phyloP scores from a whole-genome alignment of 1,140 invertebrate genomes.

The Drosophila ercepeae region DNA sequence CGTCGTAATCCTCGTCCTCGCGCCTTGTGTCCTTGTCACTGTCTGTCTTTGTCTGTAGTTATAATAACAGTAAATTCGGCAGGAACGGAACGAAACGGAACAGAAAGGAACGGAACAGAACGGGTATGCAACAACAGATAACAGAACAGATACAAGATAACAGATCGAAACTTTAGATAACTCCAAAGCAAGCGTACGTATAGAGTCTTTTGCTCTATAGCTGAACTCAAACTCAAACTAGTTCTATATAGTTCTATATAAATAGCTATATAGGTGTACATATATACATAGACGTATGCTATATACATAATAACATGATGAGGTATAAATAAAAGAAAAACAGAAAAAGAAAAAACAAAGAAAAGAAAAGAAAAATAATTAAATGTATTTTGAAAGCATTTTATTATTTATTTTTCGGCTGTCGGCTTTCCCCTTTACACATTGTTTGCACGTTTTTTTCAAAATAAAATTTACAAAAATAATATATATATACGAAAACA shows the following conservation, averaged over 20 bases:
- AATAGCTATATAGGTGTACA: slow-evolving; percentile 49
- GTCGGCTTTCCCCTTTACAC: slow-evolving; percentile 93
- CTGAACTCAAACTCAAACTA: slow-evolving; percentile 35
- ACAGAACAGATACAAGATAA: neutral
- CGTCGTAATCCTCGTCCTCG: neutral
- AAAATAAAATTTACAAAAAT: slow-evolving; percentile 58
- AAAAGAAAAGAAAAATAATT: slow-evolving; percentile 59
- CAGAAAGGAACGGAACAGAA: slow-evolving; percentile 11
- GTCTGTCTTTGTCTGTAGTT: slow-evolving; percentile 28
- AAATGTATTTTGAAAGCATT: slow-evolving; percentile 80
- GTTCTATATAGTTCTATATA: slow-evolving; percentile 46
- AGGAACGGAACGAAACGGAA: slow-evolving; percentile 15
- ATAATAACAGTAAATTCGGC: slow-evolving; percentile 11
- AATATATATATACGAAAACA: slow-evolving; percentile 45
- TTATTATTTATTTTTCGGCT: slow-evolving; percentile 85
- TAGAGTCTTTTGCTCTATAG: slow-evolving; percentile 31
- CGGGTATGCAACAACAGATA: neutral
- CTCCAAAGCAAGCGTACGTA: slow-evolving; percentile 16
- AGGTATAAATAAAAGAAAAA: slow-evolving; percentile 27
- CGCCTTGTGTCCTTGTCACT: slow-evolving; percentile 16
- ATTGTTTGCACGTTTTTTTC: slow-evolving; percentile 91
- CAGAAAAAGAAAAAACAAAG: slow-evolving; percentile 33
- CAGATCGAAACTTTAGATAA: slow-evolving; percentile 24
- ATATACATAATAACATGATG: slow-evolving; percentile 34
- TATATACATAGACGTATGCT: slow-evolving; percentile 54